phyloP scores from a whole-genome alignment of 2,797 vertebrate species.

The Denticeps clupeoides region DNA sequence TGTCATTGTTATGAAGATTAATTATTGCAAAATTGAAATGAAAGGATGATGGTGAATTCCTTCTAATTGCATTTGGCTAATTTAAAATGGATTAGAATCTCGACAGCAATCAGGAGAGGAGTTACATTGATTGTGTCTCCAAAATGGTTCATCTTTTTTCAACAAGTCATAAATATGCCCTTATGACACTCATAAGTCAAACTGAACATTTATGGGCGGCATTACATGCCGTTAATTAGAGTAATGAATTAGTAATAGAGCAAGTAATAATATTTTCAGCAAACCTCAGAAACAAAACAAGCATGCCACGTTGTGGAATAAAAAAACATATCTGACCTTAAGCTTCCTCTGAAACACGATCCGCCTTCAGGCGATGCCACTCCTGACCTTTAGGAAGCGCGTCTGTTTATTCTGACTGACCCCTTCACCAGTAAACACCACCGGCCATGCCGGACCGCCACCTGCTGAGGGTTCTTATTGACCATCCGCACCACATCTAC shows the following conservation, averaged over 20 bases:
- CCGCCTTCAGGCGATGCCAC: conserved; percentile 5
- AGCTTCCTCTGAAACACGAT: not conserved
- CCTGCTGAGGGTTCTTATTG: not conserved
- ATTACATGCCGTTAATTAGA: too few relatives aligned
- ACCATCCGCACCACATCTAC: too few relatives aligned
- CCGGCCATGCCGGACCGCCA: not conserved
- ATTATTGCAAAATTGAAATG: conserved; percentile 21
- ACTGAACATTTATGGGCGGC: not conserved
- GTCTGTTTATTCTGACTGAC: not conserved
- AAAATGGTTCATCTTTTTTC: not conserved
- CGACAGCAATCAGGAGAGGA: conserved; percentile 11
- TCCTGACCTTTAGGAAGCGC: conserved; percentile 16
- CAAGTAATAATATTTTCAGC: too few relatives aligned
- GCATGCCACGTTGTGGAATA: too few relatives aligned
- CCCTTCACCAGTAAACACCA: not conserved
- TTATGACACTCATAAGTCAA: too few relatives aligned
- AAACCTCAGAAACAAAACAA: too few relatives aligned
- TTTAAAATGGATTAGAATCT: conserved; percentile 18
- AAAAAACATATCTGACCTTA: too few relatives aligned
- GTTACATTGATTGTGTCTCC: too few relatives aligned
- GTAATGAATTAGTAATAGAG: too few relatives aligned
- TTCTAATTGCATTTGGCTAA: conserved; percentile 22
- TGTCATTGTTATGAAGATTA: conserved; percentile 25
- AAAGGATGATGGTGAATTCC: conserved; percentile 18
- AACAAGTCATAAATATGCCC: not conserved